Conservation (phyloP, 2,888 invertebrate species). For the Orchesellides sinensis region DNA sequence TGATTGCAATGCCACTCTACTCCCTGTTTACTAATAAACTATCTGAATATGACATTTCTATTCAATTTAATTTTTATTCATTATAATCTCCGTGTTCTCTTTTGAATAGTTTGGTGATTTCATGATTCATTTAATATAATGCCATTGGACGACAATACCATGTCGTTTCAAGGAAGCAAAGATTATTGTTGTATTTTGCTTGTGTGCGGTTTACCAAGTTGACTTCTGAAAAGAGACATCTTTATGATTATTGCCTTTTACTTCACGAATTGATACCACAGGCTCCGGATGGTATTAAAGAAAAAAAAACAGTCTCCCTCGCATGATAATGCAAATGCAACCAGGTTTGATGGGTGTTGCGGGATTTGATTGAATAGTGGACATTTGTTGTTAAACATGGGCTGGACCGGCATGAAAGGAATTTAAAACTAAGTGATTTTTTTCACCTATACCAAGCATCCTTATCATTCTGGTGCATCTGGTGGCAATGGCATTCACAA, state of each 20-base stretch:
- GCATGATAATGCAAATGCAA: background rate
- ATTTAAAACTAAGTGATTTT: conserved; percentile 41
- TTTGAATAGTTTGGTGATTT: background rate
- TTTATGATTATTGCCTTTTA: conserved; percentile 39
- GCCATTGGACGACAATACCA: background rate
- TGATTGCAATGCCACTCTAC: background rate
- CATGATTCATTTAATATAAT: background rate
- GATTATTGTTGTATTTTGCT: background rate
- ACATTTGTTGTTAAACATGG: conserved; percentile 50
- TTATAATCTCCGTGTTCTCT: conserved; percentile 4
- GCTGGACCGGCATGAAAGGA: conserved; percentile 25
- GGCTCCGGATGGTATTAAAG: conserved; percentile 16
- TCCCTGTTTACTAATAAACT: conserved; percentile 17
- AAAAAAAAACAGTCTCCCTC: background rate
- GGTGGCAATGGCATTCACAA: conserved; percentile 40
- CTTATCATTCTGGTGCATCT: conserved; percentile 1
- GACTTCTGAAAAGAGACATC: background rate
- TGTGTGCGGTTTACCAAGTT: background rate
- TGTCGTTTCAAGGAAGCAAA: background rate
- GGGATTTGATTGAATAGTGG: conserved; percentile 47
- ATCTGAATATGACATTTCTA: conserved; percentile 52
- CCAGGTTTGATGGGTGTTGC: conserved; percentile 31
- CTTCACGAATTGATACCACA: conserved; percentile 8
- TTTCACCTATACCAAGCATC: background rate
- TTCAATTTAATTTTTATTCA: conserved; percentile 44